phyloP scores from a whole-genome alignment of 2,113 vertebrate genomes.

The Maylandia zebra region DNA sequence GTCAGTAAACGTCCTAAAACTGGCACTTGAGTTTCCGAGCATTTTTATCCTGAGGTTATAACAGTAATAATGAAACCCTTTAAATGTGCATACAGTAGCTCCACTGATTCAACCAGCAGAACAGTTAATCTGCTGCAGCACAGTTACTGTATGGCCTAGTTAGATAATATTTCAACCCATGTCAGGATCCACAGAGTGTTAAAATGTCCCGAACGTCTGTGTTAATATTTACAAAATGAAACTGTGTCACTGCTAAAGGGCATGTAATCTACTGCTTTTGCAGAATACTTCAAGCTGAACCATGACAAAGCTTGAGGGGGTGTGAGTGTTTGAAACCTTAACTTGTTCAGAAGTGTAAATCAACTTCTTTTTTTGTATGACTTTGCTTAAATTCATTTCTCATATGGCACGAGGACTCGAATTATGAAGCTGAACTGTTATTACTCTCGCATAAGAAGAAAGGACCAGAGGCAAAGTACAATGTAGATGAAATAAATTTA shows the following conservation, averaged over 20 bases:
- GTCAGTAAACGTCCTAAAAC: too few relatives aligned
- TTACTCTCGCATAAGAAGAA: constrained; percentile 31
- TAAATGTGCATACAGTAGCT: not conserved
- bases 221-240: not conserved
- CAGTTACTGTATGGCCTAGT: not conserved
- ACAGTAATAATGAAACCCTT: not conserved
- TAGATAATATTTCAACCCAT: not conserved
- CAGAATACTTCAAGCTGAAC: not conserved
- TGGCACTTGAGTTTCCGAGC: too few relatives aligned
- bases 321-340: not conserved
- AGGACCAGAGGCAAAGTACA: constrained; percentile 33
- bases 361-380: not conserved
- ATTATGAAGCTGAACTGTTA: not conserved
- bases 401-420: not conserved
- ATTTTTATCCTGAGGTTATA: too few relatives aligned
- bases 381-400: constrained; percentile 1
- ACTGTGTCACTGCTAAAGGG: not conserved
- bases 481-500: constrained; percentile 18
- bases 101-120: not conserved
- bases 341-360: not conserved
- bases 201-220: not conserved
- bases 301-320: not conserved
- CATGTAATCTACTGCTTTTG: not conserved
- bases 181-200: not conserved
- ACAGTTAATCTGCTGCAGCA: not conserved